Conservation (phyloP, 2,797 vertebrate species). For the Sebastes nivosus region DNA sequence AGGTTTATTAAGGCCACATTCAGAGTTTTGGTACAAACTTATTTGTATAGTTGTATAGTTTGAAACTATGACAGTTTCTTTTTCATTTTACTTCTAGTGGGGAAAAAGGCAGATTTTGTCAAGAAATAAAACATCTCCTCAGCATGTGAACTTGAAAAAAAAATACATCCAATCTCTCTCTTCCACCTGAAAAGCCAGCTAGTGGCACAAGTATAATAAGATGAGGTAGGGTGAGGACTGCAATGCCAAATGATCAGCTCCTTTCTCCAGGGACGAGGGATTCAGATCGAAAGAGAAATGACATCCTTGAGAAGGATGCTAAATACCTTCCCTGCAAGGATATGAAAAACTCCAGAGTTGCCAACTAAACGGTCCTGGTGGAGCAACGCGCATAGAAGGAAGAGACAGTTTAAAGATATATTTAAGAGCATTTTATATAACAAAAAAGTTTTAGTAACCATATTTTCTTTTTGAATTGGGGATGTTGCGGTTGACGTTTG, state of each 20-base stretch:
- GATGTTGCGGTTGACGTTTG: not conserved
- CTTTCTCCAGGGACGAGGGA: constrained; percentile 14
- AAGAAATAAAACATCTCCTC: not conserved
- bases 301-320: constrained; percentile 44
- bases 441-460: not conserved
- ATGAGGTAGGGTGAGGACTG: constrained; percentile 24
- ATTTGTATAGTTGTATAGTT: no score
- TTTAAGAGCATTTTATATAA: not conserved
- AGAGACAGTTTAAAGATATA: not conserved
- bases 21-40: not conserved
- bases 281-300: constrained; percentile 44
- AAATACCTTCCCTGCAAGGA: constrained; percentile 17
- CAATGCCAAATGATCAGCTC: constrained; percentile 26
- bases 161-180: not conserved
- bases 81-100: not conserved
- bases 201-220: not conserved
- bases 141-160: constrained; percentile 1
- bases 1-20: not conserved
- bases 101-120: not conserved
- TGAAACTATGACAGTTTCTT: not conserved
- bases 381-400: not conserved
- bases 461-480: not conserved
- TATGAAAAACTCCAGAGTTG: not conserved
- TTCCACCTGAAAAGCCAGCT: not conserved
- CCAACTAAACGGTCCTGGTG: not conserved